Percentiles rank a stretch among this genome's conserved stretches.
These are phyloP conservation scores for Neelides sp. DNA, from an alignment of 1,140 invertebrate genomes.

Conservation along the genomic window DNA sequence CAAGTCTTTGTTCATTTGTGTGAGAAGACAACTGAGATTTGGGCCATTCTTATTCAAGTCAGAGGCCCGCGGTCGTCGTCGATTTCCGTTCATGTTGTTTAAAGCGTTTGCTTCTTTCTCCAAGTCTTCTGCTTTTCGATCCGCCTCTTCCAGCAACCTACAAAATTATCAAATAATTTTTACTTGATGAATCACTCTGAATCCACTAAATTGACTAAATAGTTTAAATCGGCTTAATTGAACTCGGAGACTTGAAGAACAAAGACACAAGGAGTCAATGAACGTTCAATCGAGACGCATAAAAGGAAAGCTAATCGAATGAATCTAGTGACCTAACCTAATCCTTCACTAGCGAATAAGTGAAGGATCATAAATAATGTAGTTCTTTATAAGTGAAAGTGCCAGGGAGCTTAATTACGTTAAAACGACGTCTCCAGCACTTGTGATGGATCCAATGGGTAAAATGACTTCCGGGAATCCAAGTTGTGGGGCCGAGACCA, in stretches of 20 bases:
- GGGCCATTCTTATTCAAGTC: conserved; percentile 34
- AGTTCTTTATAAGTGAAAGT: neutral
- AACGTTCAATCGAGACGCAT: no score
- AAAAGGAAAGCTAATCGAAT: no score
- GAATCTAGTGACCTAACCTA: no score
- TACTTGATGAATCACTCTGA: no score
- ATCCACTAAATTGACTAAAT: no score
- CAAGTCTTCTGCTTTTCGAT: conserved; percentile 28
- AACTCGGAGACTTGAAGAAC: no score
- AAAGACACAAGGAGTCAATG: no score
- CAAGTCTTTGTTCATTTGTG: conserved; percentile 37
- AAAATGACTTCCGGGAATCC: conserved; percentile 39
- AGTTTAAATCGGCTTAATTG: no score
- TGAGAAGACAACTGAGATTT: conserved; percentile 36
- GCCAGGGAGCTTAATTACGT: conserved; percentile 35
- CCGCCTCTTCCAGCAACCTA: conserved; percentile 28
- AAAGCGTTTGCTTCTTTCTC: conserved; percentile 19
- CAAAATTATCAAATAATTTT: no score
- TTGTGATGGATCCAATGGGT: conserved; percentile 37
- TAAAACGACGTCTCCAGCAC: conserved; percentile 41
- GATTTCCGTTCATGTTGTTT: conserved; percentile 27
- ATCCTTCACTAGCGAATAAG: no score
- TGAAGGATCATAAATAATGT: neutral
- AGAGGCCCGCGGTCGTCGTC: conserved; percentile 26
- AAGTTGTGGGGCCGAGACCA: conserved; percentile 42